Base-by-base conservation (phyloP, 2,797 vertebrate genomes). In the Pseudochirops cupreus region DNA sequence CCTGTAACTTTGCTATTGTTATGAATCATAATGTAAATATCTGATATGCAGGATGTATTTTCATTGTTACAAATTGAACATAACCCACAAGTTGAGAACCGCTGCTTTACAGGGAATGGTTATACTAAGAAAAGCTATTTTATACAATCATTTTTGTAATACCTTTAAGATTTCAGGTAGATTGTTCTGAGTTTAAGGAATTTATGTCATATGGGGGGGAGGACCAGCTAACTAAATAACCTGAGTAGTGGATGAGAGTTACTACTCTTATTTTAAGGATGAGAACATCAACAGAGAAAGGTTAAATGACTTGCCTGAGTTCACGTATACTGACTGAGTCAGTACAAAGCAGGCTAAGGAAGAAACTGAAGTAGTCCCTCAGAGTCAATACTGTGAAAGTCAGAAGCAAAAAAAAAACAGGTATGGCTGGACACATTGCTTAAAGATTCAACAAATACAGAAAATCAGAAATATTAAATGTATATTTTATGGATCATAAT, bases 381-480 rank as follows among this genome's bases (percentile, higher is more conserved):
- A 67, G 96, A 97, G 74, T 31, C 53, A 14, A 1, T 91, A 59
- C 92, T 91, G 46, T 92, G 93, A 97, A 95, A 98, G 91, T n/a
- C 95, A 96, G 95, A 92, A 1, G 90, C 50, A 89, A 56, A 97
- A 95, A 29, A 95, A 90, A 97, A 95, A 52, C 10, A 55, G 89
- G 94, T 62, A 57, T 92, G 91, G 74, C 91, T 92, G 53, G 31
- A 24, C 87, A 67, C 1, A 0, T 92, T 1, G 33, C 95, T 67
- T 82, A 95, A 93, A 92, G 53, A 90, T 96, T 92, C 91, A 95
- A 93, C 74, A 46, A 82, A 46, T 24, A 4, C 18, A 82, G 21
- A 82, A 82, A 82, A 82, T 82, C n/a, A 82, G 39, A 82, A 24
- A 24, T 82, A 46, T 46, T 67, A 67, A n/a, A 67, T 67, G 12